Evolutionary conservation across 2,113 vertebrate species (phyloP).

Genomic region (Odontesthes bonariensis): DNA sequence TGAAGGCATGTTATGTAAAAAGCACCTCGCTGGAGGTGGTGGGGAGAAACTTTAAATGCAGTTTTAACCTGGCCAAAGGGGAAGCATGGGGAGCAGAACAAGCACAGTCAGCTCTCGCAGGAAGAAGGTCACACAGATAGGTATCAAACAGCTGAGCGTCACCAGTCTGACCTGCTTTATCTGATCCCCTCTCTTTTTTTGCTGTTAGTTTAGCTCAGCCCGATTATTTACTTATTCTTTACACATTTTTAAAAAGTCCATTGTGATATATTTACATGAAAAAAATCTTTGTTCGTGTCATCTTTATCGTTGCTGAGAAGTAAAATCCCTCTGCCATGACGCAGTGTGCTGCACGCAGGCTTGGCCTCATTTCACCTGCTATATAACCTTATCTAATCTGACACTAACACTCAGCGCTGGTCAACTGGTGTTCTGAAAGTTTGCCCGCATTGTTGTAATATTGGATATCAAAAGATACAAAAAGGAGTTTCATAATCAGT

Average conservation of each 20-base stretch:
- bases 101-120: constrained; percentile 35
- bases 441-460: constrained; percentile 5
- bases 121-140: constrained; percentile 38
- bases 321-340: constrained; percentile 18
- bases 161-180: background rate
- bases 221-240: background rate
- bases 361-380: constrained; percentile 35
- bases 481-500: background rate
- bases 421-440: constrained; percentile 9
- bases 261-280: too few species aligned
- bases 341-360: constrained; percentile 15
- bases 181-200: background rate
- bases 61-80: constrained; percentile 21
- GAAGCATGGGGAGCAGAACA: constrained; percentile 15
- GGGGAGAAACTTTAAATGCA: constrained; percentile 55
- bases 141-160: background rate
- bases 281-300: constrained; percentile 11
- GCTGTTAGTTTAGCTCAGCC: background rate
- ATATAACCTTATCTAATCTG: constrained; percentile 50
- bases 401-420: constrained; percentile 18
- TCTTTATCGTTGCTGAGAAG: background rate
- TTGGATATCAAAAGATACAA: constrained; percentile 5
- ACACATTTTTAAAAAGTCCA: too few species aligned
- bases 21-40: constrained; percentile 4
- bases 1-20: constrained; percentile 59